Evolutionary conservation across 2,113 vertebrate genomes (phyloP).

Genomic region (Phaetusa simplex): DNA sequence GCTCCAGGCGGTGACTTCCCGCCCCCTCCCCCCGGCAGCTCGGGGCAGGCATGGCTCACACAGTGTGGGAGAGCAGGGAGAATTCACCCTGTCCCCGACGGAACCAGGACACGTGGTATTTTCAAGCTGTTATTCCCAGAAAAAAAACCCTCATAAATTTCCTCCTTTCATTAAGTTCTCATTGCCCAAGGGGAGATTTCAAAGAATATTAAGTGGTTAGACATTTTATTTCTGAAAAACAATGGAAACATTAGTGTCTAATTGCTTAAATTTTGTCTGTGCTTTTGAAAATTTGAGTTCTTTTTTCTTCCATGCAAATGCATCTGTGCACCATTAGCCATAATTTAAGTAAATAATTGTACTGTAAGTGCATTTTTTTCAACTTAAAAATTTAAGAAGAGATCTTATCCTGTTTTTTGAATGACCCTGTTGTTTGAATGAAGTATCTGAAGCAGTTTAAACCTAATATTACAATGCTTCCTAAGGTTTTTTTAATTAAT

Average conservation of each 20-base stretch:
- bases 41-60: no score
- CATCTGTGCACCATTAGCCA: background rate
- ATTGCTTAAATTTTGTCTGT: background rate
- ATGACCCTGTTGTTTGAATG: background rate
- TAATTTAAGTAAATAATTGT: background rate
- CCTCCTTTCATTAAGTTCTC: background rate
- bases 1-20: no score
- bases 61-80: no score
- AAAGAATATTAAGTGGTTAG: background rate
- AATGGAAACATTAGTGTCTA: background rate
- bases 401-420: background rate
- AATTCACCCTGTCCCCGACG: no score
- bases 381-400: background rate
- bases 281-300: background rate
- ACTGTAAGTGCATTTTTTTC: background rate
- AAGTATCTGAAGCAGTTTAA: background rate
- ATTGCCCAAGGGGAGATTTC: background rate
- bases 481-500: constrained; percentile 27
- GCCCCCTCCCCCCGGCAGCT: no score
- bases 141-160: background rate
- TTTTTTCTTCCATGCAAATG: background rate
- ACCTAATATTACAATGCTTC: background rate
- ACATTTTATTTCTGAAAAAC: background rate
- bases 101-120: background rate
- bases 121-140: background rate